Percentiles rank a stretch among this genome's conserved stretches.
These are phyloP conservation scores for Calypte anna DNA, from an alignment of 2,113 vertebrate species.

Conservation along the genomic window DNA sequence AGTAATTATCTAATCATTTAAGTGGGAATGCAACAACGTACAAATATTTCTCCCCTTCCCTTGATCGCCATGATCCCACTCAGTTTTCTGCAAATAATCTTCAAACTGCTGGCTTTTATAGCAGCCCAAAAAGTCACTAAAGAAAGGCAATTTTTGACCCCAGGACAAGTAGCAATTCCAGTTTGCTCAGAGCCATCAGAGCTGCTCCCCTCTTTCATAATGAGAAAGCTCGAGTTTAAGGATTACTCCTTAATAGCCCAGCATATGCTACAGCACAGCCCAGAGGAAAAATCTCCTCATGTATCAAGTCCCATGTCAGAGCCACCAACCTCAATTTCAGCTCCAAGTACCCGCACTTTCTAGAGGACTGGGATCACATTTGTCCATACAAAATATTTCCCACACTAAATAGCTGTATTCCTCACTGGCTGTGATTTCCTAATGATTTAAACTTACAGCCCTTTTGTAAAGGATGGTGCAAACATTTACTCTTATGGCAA, in stretches of 20 bases:
- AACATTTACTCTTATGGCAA: not conserved
- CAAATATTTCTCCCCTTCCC: not conserved
- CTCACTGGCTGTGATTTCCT: not conserved
- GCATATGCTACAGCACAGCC: not conserved
- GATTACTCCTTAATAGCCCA: not conserved
- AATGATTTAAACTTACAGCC: not conserved
- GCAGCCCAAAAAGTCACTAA: not conserved
- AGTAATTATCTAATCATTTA: not conserved
- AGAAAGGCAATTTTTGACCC: not conserved
- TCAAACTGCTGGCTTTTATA: not conserved
- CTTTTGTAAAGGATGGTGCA: not conserved
- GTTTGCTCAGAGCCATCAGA: not conserved
- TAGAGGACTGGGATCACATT: not conserved
- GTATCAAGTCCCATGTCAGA: not conserved
- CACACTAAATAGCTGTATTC: not conserved
- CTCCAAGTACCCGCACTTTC: not conserved
- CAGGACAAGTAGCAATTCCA: not conserved
- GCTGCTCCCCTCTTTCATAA: not conserved
- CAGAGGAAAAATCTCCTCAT: not conserved
- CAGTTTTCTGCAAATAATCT: not conserved
- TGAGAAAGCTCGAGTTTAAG: not conserved
- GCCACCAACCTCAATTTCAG: not conserved
- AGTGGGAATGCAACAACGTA: not conserved
- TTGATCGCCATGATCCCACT: not conserved
- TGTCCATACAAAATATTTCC: not conserved